Percentiles rank a stretch among this genome's conserved stretches.
Evolutionary conservation across 2,888 invertebrate genomes (phyloP).

Genomic region (Lysandra bellargus): DNA sequence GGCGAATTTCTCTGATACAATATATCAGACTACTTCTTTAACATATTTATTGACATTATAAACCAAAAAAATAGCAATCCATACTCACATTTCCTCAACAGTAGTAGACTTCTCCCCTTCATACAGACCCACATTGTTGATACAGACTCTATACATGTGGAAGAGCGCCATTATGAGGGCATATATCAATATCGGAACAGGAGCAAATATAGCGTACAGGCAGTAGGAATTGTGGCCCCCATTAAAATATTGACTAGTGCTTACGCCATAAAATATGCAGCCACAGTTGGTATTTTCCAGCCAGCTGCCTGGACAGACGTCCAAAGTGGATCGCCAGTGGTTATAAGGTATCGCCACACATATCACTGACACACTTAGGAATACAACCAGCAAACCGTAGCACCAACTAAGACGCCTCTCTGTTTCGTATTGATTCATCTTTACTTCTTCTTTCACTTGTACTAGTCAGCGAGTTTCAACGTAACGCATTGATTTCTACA

Average conservation of each 20-base stretch:
- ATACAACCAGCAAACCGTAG: constrained; percentile 58
- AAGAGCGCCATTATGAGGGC: constrained; percentile 83
- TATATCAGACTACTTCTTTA: too few species aligned
- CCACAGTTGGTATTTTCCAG: constrained; percentile 83
- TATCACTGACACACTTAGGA: constrained; percentile 63
- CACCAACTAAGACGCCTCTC: constrained; percentile 65
- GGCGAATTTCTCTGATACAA: neutral
- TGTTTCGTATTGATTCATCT: constrained; percentile 69
- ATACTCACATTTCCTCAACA: constrained; percentile 75
- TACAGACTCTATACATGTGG: constrained; percentile 85
- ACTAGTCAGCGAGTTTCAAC: neutral
- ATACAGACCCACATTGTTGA: constrained; percentile 78
- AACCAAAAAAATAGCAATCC: neutral
- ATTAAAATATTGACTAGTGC: constrained; percentile 82
- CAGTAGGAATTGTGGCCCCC: constrained; percentile 85
- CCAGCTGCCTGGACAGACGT: constrained; percentile 81
- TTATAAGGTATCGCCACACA: constrained; percentile 83
- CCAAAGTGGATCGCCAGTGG: constrained; percentile 85
- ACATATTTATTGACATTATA: neutral
- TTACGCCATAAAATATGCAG: constrained; percentile 83
- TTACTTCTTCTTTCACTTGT: constrained; percentile 23
- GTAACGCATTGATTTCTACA: neutral
- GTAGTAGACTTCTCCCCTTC: constrained; percentile 70
- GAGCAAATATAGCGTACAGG: constrained; percentile 84
- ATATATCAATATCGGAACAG: constrained; percentile 82